Percentiles rank a stretch among this genome's conserved stretches.
phyloP scores from a whole-genome alignment of 2,797 vertebrate genomes.

The Sebastes iracundus region DNA sequence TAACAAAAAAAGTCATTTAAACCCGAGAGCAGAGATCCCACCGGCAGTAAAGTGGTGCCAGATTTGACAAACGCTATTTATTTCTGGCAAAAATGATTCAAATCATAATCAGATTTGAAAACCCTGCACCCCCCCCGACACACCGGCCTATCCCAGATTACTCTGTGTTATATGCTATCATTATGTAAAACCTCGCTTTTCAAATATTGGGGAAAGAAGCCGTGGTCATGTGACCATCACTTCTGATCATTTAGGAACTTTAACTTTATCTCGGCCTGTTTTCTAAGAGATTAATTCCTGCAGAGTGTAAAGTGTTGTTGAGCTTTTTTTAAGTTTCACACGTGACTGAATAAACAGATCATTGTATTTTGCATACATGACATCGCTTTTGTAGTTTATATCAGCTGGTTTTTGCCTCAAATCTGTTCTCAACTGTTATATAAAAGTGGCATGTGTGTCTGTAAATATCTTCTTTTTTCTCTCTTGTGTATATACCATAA shows the following conservation, averaged over 20 bases:
- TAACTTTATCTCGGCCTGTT: slow-evolving; percentile 53
- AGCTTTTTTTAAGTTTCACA: slow-evolving; percentile 72
- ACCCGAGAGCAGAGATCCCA: slow-evolving; percentile 37
- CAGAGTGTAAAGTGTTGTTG: slow-evolving; percentile 61
- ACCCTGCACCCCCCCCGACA: neutral
- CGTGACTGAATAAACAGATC: slow-evolving; percentile 72
- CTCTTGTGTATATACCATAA: slow-evolving; percentile 89
- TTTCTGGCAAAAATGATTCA: slow-evolving; percentile 21
- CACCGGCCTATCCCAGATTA: slow-evolving; percentile 1
- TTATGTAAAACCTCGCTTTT: slow-evolving; percentile 48
- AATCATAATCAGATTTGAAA: slow-evolving; percentile 39
- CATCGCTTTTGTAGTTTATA: slow-evolving; percentile 87
- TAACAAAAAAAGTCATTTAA: slow-evolving; percentile 28
- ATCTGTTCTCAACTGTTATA: slow-evolving; percentile 88
- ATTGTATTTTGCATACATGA: slow-evolving; percentile 82
- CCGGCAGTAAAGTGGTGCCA: slow-evolving; percentile 28
- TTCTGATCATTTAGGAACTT: slow-evolving; percentile 37
- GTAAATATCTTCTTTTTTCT: slow-evolving; percentile 77
- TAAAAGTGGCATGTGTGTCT: slow-evolving; percentile 86
- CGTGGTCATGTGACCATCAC: slow-evolving; percentile 45
- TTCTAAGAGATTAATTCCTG: slow-evolving; percentile 55
- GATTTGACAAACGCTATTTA: slow-evolving; percentile 15
- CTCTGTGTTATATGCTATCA: slow-evolving; percentile 33
- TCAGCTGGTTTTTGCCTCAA: slow-evolving; percentile 87
- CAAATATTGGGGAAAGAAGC: slow-evolving; percentile 29